Conservation (phyloP, 2,888 invertebrate species). For the Callosobruchus maculatus region DNA sequence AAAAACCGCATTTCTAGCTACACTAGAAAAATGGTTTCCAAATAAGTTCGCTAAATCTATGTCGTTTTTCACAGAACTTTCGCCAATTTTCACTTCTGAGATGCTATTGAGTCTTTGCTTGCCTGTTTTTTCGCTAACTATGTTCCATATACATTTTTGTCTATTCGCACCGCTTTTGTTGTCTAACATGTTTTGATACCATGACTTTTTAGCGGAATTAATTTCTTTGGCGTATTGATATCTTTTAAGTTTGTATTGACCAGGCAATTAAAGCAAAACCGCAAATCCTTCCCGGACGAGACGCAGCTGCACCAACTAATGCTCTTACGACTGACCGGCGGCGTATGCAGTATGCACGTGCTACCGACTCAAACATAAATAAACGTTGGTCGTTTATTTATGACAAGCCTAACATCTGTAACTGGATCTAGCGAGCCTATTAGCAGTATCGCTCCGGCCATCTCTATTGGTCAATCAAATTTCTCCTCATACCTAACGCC, state of each 20-base stretch:
- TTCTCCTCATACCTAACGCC: neutral
- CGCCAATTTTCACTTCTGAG: too few species aligned
- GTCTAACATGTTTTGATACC: too few species aligned
- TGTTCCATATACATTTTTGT: too few species aligned
- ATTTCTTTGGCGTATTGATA: neutral
- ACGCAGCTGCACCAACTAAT: neutral
- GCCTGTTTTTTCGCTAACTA: too few species aligned
- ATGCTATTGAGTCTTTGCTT: too few species aligned
- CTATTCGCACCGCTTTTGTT: too few species aligned
- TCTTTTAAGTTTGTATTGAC: neutral
- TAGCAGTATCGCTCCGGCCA: neutral
- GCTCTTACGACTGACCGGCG: neutral
- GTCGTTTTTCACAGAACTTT: too few species aligned
- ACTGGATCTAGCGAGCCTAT: neutral
- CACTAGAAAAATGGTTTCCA: too few species aligned
- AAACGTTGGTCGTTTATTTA: neutral
- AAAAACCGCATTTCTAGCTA: too few species aligned
- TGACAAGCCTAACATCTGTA: neutral
- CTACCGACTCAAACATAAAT: neutral
- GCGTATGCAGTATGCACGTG: neutral
- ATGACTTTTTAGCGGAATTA: too few species aligned
- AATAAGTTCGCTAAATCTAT: too few species aligned
- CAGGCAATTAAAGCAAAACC: neutral
- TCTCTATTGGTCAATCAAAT: neutral
- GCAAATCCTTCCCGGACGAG: neutral